These are phyloP conservation scores for Digitonthophagus gazella DNA, from an alignment of 2,888 invertebrate species.

Conservation along the genomic window DNA sequence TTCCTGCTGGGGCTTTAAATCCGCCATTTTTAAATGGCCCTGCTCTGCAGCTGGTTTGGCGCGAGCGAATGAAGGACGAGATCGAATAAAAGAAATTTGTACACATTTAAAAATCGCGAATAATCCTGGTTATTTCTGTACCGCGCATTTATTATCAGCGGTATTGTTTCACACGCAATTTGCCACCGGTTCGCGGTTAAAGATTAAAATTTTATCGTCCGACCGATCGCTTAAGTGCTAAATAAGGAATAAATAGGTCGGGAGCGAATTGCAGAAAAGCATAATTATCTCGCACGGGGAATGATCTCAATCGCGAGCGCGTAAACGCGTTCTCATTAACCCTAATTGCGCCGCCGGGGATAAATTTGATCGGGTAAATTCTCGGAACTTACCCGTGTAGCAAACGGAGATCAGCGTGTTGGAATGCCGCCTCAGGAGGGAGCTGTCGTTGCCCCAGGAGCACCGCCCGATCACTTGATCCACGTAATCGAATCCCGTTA, in stretches of 20 bases:
- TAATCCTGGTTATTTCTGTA: no score
- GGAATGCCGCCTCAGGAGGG: conserved; percentile 68
- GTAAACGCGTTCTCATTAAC: not conserved
- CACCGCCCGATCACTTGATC: conserved; percentile 73
- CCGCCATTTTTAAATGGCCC: conserved; percentile 12
- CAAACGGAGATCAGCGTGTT: conserved; percentile 75
- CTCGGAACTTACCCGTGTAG: conserved; percentile 74
- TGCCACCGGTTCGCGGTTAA: not conserved
- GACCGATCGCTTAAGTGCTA: not conserved
- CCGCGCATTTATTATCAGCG: no score
- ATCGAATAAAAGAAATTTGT: no score
- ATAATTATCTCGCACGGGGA: not conserved
- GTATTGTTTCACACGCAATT: not conserved
- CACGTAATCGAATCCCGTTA: conserved; percentile 80
- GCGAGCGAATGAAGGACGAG: not conserved
- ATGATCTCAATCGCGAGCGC: not conserved
- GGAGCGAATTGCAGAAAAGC: not conserved
- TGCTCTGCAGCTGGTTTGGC: conserved; percentile 1
- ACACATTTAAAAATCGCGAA: no score
- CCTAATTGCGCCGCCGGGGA: not conserved
- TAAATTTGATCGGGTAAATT: no score
- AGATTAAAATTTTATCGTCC: not conserved
- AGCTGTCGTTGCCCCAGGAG: conserved; percentile 60
- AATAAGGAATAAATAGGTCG: not conserved
- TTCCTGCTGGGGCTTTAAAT: conserved; percentile 7